These are phyloP conservation scores for Cercopithecus mitis DNA, from an alignment of 2,797 vertebrate genomes.

Conservation along the genomic window DNA sequence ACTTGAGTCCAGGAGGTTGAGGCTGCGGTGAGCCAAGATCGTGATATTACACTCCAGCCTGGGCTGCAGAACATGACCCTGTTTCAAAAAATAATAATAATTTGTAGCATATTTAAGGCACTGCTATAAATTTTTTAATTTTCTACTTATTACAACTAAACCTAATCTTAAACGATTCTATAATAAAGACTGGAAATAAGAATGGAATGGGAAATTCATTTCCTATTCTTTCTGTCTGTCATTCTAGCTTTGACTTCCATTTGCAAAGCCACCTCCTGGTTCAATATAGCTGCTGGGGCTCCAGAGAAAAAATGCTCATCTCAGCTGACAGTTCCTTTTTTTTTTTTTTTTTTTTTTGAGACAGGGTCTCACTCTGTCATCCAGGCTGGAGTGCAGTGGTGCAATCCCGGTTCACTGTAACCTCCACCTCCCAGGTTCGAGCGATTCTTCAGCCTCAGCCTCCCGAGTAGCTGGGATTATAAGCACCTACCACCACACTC, in stretches of 20 bases:
- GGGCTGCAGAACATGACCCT: too few species aligned
- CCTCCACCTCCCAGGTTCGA: too few species aligned
- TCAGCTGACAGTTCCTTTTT: background rate
- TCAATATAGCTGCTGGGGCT: background rate
- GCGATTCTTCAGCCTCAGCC: too few species aligned
- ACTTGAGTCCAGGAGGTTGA: background rate
- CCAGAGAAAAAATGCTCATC: background rate
- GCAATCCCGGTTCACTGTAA: too few species aligned
- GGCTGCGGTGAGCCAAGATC: background rate
- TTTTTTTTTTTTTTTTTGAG: too few species aligned
- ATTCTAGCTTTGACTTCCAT: background rate
- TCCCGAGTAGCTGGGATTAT: too few species aligned
- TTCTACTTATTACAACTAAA: background rate
- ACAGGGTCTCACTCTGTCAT: too few species aligned
- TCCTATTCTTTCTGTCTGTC: background rate
- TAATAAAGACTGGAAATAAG: background rate
- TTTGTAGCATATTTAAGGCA: background rate
- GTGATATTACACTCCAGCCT: background rate
- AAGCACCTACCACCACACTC: rapidly evolving
- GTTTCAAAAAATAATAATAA: background rate
- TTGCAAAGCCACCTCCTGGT: background rate
- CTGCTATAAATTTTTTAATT: background rate
- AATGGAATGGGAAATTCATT: background rate
- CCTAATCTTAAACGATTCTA: background rate
- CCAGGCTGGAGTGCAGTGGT: too few species aligned